phyloP scores from a whole-genome alignment of 2,888 invertebrate genomes.

The Apodemia hepburni region DNA sequence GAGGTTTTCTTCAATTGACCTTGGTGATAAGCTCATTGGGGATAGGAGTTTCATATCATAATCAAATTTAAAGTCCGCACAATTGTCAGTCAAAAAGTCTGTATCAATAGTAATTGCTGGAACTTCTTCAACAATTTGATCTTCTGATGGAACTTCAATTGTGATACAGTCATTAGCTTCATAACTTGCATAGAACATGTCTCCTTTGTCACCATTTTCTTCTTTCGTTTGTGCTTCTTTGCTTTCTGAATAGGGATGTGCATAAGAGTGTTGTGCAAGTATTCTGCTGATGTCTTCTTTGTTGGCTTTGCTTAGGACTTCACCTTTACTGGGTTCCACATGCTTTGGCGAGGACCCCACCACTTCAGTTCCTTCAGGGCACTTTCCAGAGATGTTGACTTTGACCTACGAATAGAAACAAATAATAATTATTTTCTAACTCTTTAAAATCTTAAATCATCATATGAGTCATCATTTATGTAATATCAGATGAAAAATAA shows the following conservation, averaged over 20 bases:
- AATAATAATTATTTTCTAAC: neutral
- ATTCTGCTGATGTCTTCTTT: conserved; percentile 70
- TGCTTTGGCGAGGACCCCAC: conserved; percentile 93
- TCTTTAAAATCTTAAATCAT: neutral
- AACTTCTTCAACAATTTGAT: conserved; percentile 62
- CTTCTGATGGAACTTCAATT: conserved; percentile 84
- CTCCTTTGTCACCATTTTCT: conserved; percentile 69
- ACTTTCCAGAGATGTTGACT: conserved; percentile 58
- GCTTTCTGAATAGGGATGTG: conserved; percentile 65
- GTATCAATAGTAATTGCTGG: conserved; percentile 48
- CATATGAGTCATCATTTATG: too few species aligned
- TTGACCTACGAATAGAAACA: conserved; percentile 48
- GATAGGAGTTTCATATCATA: conserved; percentile 70
- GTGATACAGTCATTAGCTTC: conserved; percentile 87
- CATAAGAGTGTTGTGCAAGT: conserved; percentile 74
- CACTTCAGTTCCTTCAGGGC: conserved; percentile 83
- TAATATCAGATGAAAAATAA: too few species aligned
- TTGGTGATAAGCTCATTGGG: conserved; percentile 62
- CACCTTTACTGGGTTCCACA: conserved; percentile 89
- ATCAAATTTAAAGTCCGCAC: conserved; percentile 50
- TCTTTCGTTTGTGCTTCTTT: conserved; percentile 47
- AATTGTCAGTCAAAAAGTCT: conserved; percentile 51
- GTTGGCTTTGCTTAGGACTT: conserved; percentile 55
- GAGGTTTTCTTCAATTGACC: conserved; percentile 53
- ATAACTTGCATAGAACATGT: conserved; percentile 86